Evolutionary conservation across 2,888 invertebrate species (phyloP), one percentile per base, ranked within the genome.

Genomic region (Spatulosminthurus flaviceps): DNA sequence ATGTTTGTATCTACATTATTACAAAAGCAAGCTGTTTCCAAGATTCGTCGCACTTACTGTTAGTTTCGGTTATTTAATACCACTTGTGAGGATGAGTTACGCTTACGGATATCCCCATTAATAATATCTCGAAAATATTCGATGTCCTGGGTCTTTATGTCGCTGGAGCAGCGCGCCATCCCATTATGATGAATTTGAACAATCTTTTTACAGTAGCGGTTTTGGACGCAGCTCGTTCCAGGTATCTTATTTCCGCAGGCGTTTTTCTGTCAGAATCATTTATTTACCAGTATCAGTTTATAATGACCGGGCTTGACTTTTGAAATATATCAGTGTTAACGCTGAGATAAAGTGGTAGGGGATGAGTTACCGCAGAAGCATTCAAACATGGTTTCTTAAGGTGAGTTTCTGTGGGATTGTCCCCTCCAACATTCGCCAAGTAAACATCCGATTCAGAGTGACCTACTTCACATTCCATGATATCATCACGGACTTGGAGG

Each of bases 1-100:
- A 64, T 22, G 16, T 64, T 64, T 21, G 24, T 22, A 64, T 64
- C 64, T 64, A n/a, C n/a, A n/a, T n/a, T n/a, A n/a, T n/a, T n/a
- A n/a, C n/a, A n/a, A n/a, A n/a, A n/a, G n/a, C n/a, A n/a, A n/a
- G n/a, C n/a, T n/a, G n/a, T n/a, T n/a, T n/a, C n/a, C n/a, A n/a
- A n/a, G n/a, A n/a, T n/a, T n/a, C n/a, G n/a, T n/a, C n/a, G n/a
- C n/a, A n/a, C n/a, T n/a, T n/a, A n/a, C n/a, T n/a, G n/a, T n/a
- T n/a, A n/a, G n/a, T n/a, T n/a, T n/a, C n/a, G n/a, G n/a, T n/a
- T n/a, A n/a, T n/a, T n/a, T n/a, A n/a, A n/a, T n/a, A 61, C 5
- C 9, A 5, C 5, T 61, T 61, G n/a, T 61, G n/a, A 61, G n/a
- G 11, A 61, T 22, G 61, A 13, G n/a, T n/a, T 34, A 9, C 4